phyloP scores from a whole-genome alignment of 2,888 invertebrate genomes.

The Deilephila elpenor region DNA sequence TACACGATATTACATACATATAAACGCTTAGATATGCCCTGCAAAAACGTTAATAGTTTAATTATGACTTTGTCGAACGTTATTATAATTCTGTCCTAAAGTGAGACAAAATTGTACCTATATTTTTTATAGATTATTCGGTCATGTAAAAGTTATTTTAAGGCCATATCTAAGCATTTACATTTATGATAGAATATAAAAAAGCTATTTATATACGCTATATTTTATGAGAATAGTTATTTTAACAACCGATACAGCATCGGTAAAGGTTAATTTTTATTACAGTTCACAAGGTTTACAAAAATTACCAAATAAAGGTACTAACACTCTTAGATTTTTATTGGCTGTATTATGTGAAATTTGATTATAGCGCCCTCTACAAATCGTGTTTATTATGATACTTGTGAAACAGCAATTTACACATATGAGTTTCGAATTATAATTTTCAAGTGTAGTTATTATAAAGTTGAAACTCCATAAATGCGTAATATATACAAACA shows the following conservation, averaged over 20 bases:
- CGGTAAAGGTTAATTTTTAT: too few relatives aligned
- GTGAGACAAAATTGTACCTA: too few relatives aligned
- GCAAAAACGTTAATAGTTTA: neutral
- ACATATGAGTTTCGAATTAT: neutral
- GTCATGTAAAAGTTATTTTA: too few relatives aligned
- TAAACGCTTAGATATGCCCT: neutral
- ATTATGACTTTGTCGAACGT: too few relatives aligned
- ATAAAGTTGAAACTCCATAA: neutral
- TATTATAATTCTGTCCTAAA: too few relatives aligned
- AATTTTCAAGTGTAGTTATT: neutral
- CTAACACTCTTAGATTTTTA: neutral
- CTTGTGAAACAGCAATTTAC: neutral
- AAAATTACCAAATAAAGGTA: too few relatives aligned
- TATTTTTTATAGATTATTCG: too few relatives aligned
- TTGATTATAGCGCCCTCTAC: neutral
- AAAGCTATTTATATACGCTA: conserved; percentile 12
- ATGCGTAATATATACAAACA: neutral
- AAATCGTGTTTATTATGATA: neutral
- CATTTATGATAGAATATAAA: conserved; percentile 7
- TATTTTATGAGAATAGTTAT: conserved; percentile 1
- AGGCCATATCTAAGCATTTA: conserved; percentile 8
- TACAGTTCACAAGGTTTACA: too few relatives aligned
- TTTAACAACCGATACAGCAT: neutral
- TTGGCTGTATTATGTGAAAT: neutral
- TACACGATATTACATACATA: neutral